phyloP scores from a whole-genome alignment of 2,888 invertebrate species.

The Rotaria magnacalcarata region DNA sequence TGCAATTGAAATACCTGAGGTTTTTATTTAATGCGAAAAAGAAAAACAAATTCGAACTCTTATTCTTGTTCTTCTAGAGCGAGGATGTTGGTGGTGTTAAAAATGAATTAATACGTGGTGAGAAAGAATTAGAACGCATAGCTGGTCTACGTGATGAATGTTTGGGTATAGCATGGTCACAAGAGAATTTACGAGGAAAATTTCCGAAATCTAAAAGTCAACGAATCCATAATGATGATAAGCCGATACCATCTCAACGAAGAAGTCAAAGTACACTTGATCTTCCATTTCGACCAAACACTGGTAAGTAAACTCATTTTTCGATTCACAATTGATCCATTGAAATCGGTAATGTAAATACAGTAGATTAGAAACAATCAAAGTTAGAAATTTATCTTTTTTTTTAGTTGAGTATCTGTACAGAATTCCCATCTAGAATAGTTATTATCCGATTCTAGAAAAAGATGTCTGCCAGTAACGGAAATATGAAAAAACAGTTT shows the following conservation, averaged over 20 bases:
- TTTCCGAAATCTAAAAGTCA: background rate
- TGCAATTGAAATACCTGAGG: slow-evolving; percentile 52
- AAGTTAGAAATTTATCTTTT: no score
- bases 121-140: slow-evolving; percentile 54
- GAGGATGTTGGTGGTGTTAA: slow-evolving; percentile 57
- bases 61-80: slow-evolving; percentile 51
- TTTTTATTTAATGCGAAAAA: slow-evolving; percentile 54
- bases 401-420: no score
- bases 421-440: no score
- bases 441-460: no score
- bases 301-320: background rate
- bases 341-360: no score
- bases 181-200: background rate
- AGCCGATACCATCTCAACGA: background rate
- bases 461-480: no score
- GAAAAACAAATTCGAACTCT: slow-evolving; percentile 43
- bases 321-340: no score
- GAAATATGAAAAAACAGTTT: no score
- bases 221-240: no score
- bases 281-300: background rate
- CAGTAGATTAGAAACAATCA: no score
- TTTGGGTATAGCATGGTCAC: slow-evolving; percentile 50
- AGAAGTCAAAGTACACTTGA: background rate
- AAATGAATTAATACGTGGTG: slow-evolving; percentile 53
- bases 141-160: slow-evolving; percentile 57